These are phyloP conservation scores for Limnothrissa miodon DNA, from an alignment of 2,113 vertebrate genomes.

Conservation along the genomic window DNA sequence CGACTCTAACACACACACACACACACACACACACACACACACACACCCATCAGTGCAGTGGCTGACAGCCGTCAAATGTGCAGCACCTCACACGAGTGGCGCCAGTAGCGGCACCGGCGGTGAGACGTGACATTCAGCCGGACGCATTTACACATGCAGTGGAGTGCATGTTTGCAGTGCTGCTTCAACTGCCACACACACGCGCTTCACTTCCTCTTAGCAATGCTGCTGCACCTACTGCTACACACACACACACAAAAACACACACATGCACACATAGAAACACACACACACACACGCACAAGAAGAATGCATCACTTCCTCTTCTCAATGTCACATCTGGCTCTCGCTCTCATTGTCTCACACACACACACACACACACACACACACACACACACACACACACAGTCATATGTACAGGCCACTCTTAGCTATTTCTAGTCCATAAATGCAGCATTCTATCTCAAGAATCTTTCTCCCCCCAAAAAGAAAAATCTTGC, in stretches of 20 bases:
- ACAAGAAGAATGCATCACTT: not conserved
- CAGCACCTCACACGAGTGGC: not conserved
- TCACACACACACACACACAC: not conserved
- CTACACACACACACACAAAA: not conserved
- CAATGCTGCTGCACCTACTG: too few species aligned
- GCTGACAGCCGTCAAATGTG: not conserved
- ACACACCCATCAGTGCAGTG: not conserved
- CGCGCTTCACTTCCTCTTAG: too few species aligned
- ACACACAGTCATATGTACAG: not conserved
- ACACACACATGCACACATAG: not conserved
- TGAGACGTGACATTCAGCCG: constrained; percentile 1
- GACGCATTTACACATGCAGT: not conserved
- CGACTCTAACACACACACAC: constrained; percentile 5
- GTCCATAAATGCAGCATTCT: not conserved
- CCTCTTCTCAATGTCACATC: not conserved
- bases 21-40: constrained; percentile 12
- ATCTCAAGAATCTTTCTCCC: too few species aligned
- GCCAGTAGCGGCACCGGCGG: not conserved
- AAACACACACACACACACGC: not conserved
- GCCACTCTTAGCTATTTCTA: not conserved
- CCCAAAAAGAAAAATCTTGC: too few species aligned
- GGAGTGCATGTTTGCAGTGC: not conserved
- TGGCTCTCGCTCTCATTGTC: too few species aligned
- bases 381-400: too few species aligned
- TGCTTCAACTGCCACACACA: not conserved